Percentiles rank a stretch among this genome's conserved stretches.
Conservation (phyloP, 2,888 invertebrate genomes). For the Euzophera pinguis region DNA sequence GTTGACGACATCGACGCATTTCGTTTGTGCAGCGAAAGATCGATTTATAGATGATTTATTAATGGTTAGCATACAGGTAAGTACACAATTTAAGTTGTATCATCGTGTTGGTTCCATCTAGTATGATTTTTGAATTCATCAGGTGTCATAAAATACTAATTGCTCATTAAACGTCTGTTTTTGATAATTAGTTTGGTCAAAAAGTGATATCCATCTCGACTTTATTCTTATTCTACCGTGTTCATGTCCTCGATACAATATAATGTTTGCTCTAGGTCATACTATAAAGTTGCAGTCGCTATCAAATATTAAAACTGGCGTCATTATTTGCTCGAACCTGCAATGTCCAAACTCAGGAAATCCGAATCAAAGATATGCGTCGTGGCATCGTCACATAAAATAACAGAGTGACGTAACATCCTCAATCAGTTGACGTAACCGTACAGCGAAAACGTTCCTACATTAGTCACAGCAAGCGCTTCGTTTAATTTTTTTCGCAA, state of each 20-base stretch:
- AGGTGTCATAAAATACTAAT: too few relatives aligned
- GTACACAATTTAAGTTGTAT: background rate
- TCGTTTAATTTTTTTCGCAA: background rate
- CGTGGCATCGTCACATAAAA: conserved; percentile 23
- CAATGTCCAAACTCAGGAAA: background rate
- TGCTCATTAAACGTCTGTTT: too few relatives aligned
- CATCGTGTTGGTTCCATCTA: background rate
- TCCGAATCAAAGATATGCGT: background rate
- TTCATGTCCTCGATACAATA: too few relatives aligned
- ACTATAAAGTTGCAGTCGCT: too few relatives aligned
- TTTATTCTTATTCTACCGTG: too few relatives aligned
- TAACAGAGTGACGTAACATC: conserved; percentile 38
- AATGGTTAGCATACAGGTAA: too few relatives aligned
- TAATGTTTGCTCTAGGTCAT: too few relatives aligned
- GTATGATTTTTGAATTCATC: too few relatives aligned
- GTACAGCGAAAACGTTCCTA: conserved; percentile 15
- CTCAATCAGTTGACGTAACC: conserved; percentile 31
- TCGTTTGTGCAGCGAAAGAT: conserved; percentile 5
- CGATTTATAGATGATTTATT: background rate
- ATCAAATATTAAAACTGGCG: background rate
- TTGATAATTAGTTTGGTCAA: too few relatives aligned
- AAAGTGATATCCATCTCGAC: too few relatives aligned
- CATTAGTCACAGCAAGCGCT: conserved; percentile 14
- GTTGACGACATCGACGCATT: conserved; percentile 19
- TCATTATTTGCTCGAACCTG: background rate